A percentile compares a stretch with the other conserved stretches of the same genome.
phyloP scores from a whole-genome alignment of 2,113 vertebrate species.

The Tautogolabrus adspersus region DNA sequence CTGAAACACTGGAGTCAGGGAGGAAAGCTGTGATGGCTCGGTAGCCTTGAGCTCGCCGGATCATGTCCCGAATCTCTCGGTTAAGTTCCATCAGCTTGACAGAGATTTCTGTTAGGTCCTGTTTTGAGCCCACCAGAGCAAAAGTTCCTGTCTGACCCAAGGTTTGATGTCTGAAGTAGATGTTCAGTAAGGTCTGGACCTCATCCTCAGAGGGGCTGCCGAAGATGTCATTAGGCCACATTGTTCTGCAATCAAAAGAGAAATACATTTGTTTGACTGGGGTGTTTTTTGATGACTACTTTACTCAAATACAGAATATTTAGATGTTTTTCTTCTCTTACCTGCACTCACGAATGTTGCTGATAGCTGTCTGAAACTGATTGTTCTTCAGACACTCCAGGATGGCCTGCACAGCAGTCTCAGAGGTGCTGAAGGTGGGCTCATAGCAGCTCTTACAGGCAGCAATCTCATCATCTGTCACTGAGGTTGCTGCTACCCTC shows the following conservation, averaged over 20 bases:
- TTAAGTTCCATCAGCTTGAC: constrained; percentile 94
- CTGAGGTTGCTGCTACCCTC: constrained; percentile 85
- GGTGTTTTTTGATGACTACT: neutral
- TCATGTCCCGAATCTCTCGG: constrained; percentile 94
- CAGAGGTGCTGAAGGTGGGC: constrained; percentile 88
- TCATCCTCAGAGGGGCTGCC: constrained; percentile 93
- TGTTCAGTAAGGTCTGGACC: constrained; percentile 95
- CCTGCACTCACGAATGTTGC: constrained; percentile 93
- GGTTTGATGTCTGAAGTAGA: constrained; percentile 97
- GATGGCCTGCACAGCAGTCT: constrained; percentile 92
- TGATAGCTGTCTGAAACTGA: constrained; percentile 85
- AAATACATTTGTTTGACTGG: neutral
- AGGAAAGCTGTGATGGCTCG: constrained; percentile 91
- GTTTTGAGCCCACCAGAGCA: constrained; percentile 94
- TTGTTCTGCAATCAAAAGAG: constrained; percentile 82
- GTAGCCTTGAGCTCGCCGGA: constrained; percentile 91
- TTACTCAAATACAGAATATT: neutral
- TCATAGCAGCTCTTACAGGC: constrained; percentile 75
- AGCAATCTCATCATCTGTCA: constrained; percentile 78
- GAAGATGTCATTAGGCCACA: constrained; percentile 97
- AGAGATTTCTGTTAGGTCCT: constrained; percentile 94
- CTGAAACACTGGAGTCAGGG: constrained; percentile 91
- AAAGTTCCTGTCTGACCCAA: constrained; percentile 95
- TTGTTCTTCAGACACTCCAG: constrained; percentile 90
- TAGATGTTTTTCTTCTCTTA: constrained; percentile 34